Percentiles rank a stretch among this genome's conserved stretches.
phyloP scores from a whole-genome alignment of 2,888 invertebrate species.

The Drosophila longiperda region DNA sequence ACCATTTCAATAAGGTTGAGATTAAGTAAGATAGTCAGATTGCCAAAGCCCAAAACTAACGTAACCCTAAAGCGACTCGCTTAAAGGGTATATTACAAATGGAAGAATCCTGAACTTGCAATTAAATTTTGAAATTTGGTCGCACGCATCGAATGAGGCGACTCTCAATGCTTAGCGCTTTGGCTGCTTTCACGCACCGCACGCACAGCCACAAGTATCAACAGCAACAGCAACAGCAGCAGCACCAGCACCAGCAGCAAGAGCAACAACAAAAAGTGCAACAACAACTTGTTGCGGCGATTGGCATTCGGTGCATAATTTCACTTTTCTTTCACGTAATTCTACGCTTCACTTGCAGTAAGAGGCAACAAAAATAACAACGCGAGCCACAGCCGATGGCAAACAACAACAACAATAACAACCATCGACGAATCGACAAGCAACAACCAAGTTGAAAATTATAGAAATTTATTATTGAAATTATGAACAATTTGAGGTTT shows the following conservation, averaged over 20 bases:
- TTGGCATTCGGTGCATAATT: constrained; percentile 70
- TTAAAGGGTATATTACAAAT: constrained; percentile 39
- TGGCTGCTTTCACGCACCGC: constrained; percentile 70
- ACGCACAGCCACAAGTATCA: constrained; percentile 10
- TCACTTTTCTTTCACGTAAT: constrained; percentile 79
- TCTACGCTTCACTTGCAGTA: constrained; percentile 77
- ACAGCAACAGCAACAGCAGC: not conserved
- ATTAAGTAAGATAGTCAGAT: not conserved
- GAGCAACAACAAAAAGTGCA: constrained; percentile 11
- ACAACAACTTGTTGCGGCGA: constrained; percentile 37
- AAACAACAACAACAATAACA: constrained; percentile 15
- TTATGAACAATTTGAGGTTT: constrained; percentile 42
- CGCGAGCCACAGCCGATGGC: constrained; percentile 7
- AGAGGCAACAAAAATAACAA: constrained; percentile 9
- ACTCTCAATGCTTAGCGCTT: constrained; percentile 24
- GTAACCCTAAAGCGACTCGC: not conserved
- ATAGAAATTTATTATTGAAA: constrained; percentile 76
- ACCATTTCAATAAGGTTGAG: not conserved
- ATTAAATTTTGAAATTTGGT: constrained; percentile 75
- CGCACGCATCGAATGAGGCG: constrained; percentile 73
- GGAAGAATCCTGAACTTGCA: constrained; percentile 76
- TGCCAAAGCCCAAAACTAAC: not conserved
- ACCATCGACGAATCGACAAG: constrained; percentile 18
- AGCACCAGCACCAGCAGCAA: not conserved
- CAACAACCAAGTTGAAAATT: constrained; percentile 63